phyloP scores from a whole-genome alignment of 2,888 invertebrate species.

The Acronicta aceris region DNA sequence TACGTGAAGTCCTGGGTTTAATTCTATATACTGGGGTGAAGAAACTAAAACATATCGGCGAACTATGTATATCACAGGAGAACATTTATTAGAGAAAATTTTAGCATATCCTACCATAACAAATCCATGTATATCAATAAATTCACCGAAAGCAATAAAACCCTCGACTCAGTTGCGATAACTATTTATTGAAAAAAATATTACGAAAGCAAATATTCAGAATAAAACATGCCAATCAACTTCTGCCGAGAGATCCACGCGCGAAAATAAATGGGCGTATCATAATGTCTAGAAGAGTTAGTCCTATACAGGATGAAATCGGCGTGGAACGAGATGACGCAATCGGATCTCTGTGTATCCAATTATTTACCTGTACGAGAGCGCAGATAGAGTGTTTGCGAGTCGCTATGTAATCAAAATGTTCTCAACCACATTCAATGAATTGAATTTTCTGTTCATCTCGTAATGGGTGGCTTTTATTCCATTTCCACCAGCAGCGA shows the following conservation, averaged over 20 bases:
- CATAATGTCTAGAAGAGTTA: conserved; percentile 35
- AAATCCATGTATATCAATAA: too few species aligned
- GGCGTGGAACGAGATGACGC: conserved; percentile 55
- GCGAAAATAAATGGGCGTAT: conserved; percentile 18
- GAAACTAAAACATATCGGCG: too few species aligned
- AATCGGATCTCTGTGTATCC: conserved; percentile 62
- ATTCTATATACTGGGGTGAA: too few species aligned
- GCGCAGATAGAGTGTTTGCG: conserved; percentile 60
- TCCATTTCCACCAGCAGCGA: conserved; percentile 50
- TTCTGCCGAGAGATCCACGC: background rate
- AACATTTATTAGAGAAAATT: too few species aligned
- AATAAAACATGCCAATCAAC: background rate
- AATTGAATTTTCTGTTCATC: conserved; percentile 72
- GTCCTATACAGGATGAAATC: conserved; percentile 41
- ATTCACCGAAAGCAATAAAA: too few species aligned
- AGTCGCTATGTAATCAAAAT: conserved; percentile 70
- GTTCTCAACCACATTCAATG: conserved; percentile 67
- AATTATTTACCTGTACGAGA: conserved; percentile 70
- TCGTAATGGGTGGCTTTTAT: conserved; percentile 70
- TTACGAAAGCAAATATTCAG: background rate
- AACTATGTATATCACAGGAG: too few species aligned
- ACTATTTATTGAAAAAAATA: background rate
- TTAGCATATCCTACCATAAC: too few species aligned
- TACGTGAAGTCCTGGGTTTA: too few species aligned
- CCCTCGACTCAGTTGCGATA: background rate